Conservation (phyloP, 2,888 invertebrate genomes). For the Lasioglossum oenotherae region DNA sequence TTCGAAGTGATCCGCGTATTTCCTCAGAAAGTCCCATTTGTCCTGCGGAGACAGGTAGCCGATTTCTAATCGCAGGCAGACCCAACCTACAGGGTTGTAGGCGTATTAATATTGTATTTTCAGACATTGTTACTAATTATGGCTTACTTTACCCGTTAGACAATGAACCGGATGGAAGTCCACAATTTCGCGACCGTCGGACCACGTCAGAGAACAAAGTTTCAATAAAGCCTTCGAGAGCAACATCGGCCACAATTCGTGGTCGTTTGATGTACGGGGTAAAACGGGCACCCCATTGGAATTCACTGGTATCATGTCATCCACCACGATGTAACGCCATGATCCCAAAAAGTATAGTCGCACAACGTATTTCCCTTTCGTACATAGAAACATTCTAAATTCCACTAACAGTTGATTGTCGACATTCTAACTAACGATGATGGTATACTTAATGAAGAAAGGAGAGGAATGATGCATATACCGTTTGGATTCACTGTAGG, state of each 20-base stretch:
- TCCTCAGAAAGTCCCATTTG: constrained; percentile 74
- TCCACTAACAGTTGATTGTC: background rate
- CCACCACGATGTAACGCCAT: constrained; percentile 85
- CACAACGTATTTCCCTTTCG: constrained; percentile 84
- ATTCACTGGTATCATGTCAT: constrained; percentile 85
- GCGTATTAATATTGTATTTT: background rate
- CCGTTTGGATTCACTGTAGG: constrained; percentile 82
- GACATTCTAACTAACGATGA: too few relatives aligned
- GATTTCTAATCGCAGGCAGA: constrained; percentile 65
- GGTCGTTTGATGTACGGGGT: constrained; percentile 77
- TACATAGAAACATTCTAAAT: background rate
- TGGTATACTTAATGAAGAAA: background rate
- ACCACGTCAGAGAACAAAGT: constrained; percentile 83
- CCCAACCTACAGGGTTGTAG: constrained; percentile 53
- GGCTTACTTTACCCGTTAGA: constrained; percentile 82
- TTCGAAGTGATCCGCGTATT: constrained; percentile 72
- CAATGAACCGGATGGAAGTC: constrained; percentile 84
- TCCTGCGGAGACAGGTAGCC: constrained; percentile 68
- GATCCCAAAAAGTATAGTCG: constrained; percentile 85
- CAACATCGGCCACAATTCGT: constrained; percentile 85
- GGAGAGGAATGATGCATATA: constrained; percentile 48
- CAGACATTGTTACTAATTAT: background rate
- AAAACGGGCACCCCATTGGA: constrained; percentile 79
- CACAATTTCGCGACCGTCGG: constrained; percentile 76
- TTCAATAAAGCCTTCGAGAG: constrained; percentile 85